Evolutionary conservation across 2,888 invertebrate species (phyloP).

Genomic region (Pristionchus arcanus): DNA sequence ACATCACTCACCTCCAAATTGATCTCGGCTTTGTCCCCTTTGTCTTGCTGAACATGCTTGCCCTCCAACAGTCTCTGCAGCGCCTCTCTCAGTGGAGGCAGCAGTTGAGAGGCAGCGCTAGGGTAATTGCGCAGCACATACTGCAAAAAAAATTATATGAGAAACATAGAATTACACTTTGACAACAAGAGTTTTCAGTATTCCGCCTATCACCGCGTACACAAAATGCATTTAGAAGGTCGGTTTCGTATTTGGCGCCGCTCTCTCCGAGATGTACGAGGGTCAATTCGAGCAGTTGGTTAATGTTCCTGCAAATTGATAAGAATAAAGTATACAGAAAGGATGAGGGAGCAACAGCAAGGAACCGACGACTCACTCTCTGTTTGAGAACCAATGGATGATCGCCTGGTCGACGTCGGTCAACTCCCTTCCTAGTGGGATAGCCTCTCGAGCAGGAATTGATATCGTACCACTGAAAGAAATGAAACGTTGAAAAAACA

Average conservation of each 20-base stretch:
- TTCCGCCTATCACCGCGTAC: not conserved
- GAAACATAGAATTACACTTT: too few relatives aligned
- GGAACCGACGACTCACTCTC: conserved; percentile 17
- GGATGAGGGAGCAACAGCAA: too few relatives aligned
- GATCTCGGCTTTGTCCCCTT: not conserved
- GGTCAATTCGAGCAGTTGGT: conserved; percentile 41
- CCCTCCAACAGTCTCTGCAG: conserved; percentile 55
- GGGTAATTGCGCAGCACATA: conserved; percentile 65
- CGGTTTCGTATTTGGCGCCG: conserved; percentile 3
- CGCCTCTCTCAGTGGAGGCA: not conserved
- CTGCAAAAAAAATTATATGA: conserved; percentile 57
- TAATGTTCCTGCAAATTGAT: conserved; percentile 54
- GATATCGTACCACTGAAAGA: conserved; percentile 23
- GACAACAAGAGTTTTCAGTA: too few relatives aligned
- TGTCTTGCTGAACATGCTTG: not conserved
- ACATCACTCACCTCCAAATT: not conserved
- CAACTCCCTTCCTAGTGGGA: not conserved
- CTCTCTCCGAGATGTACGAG: conserved; percentile 31
- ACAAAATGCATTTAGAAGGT: not conserved
- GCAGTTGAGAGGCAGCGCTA: conserved; percentile 54
- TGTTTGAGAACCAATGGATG: conserved; percentile 55
- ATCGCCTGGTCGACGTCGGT: conserved; percentile 55
- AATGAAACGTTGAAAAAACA: too few relatives aligned
- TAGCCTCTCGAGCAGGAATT: not conserved
- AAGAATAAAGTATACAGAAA: too few relatives aligned